phyloP scores from a whole-genome alignment of 2,888 invertebrate genomes.

The Dicycla oo region DNA sequence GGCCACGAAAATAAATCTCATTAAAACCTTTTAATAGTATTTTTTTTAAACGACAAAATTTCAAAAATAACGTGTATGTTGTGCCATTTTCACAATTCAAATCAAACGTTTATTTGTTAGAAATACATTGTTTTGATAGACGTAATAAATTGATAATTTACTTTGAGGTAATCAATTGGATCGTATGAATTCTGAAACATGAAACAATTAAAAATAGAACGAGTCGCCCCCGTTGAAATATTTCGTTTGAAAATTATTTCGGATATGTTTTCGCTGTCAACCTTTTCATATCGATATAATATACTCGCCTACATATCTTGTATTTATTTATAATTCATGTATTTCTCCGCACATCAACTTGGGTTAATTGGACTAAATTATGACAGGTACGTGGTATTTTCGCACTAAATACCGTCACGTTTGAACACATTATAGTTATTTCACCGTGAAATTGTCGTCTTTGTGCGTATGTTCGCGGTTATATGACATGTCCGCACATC shows the following conservation, averaged over 20 bases:
- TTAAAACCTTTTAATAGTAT: background rate
- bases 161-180: background rate
- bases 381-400: background rate
- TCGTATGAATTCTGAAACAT: conserved; percentile 31
- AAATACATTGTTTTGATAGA: too few relatives aligned
- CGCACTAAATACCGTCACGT: background rate
- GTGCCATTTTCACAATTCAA: background rate
- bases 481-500: conserved; percentile 15
- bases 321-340: background rate
- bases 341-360: background rate
- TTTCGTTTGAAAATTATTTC: conserved; percentile 6
- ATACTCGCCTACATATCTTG: background rate
- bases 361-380: background rate
- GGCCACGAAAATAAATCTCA: background rate
- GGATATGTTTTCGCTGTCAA: background rate
- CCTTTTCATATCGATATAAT: background rate
- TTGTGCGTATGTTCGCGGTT: conserved; percentile 14
- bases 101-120: too few relatives aligned
- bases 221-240: background rate
- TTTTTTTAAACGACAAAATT: background rate
- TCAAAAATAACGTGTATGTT: background rate
- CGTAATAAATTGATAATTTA: background rate
- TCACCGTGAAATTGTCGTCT: conserved; percentile 1
- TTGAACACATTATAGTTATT: conserved; percentile 25
- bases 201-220: conserved; percentile 44